phyloP scores from a whole-genome alignment of 2,797 vertebrate genomes.

The Spinus olivaceus region DNA sequence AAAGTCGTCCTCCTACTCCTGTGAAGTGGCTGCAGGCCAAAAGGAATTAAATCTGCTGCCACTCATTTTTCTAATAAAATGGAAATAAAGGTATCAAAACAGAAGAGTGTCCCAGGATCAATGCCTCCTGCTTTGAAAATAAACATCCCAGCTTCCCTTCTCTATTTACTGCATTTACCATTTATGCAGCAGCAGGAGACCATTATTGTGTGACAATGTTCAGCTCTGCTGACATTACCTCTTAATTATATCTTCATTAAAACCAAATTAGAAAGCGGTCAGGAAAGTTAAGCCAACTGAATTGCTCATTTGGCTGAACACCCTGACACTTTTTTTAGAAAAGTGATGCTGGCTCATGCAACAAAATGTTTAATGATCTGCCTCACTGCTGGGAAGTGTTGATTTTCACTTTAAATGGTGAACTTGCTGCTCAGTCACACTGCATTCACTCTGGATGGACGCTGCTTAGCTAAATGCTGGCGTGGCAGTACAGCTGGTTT shows the following conservation, averaged over 20 bases:
- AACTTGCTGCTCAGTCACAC: slow-evolving; percentile 14
- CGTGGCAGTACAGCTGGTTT: neutral
- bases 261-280: slow-evolving; percentile 58
- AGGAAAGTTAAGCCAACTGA: slow-evolving; percentile 58
- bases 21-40: neutral
- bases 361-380: slow-evolving; percentile 29
- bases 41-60: neutral
- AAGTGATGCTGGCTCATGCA: slow-evolving; percentile 14
- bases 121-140: slow-evolving; percentile 55
- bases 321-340: slow-evolving; percentile 7
- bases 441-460: neutral
- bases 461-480: neutral
- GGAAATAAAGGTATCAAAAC: slow-evolving; percentile 31
- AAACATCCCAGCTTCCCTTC: slow-evolving; percentile 17
- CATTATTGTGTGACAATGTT: slow-evolving; percentile 45
- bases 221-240: slow-evolving; percentile 62
- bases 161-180: slow-evolving; percentile 44
- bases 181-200: slow-evolving; percentile 52
- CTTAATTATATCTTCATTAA: slow-evolving; percentile 74
- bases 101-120: slow-evolving; percentile 39
- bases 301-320: slow-evolving; percentile 63
- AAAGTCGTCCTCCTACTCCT: neutral
- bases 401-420: slow-evolving; percentile 44
- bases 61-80: neutral
- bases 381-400: slow-evolving; percentile 1